These are phyloP conservation scores for Chrysina gloriosa DNA, from an alignment of 2,888 invertebrate genomes.

Conservation along the genomic window DNA sequence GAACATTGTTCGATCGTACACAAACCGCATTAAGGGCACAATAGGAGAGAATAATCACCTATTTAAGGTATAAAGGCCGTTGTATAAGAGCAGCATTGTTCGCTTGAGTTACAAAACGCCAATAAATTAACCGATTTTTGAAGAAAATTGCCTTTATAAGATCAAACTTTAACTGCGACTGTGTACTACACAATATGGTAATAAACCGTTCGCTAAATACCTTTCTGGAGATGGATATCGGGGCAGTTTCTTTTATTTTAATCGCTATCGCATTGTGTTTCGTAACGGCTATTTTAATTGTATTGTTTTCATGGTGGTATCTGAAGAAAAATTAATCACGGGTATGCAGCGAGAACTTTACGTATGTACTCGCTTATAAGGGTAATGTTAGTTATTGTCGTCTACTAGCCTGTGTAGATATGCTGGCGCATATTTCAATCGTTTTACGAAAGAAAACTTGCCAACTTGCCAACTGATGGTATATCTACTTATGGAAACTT, in stretches of 20 bases:
- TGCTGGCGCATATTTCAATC: slow-evolving; percentile 15
- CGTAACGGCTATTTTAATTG: slow-evolving; percentile 45
- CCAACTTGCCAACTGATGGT: too few relatives aligned
- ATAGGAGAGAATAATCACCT: slow-evolving; percentile 46
- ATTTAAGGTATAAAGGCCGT: slow-evolving; percentile 46
- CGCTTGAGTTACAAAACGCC: slow-evolving; percentile 44
- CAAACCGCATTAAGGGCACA: slow-evolving; percentile 24
- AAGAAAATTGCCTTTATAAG: slow-evolving; percentile 47
- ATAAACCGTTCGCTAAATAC: slow-evolving; percentile 47
- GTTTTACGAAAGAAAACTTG: too few relatives aligned
- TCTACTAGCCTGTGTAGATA: slow-evolving; percentile 3
- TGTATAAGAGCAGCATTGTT: slow-evolving; percentile 46
- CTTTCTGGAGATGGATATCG: slow-evolving; percentile 48
- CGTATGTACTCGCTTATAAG: slow-evolving; percentile 7
- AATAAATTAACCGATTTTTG: slow-evolving; percentile 50
- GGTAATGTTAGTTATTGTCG: slow-evolving; percentile 8
- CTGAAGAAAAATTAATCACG: slow-evolving; percentile 30
- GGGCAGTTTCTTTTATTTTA: slow-evolving; percentile 33
- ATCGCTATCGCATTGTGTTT: slow-evolving; percentile 45
- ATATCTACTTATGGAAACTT: too few relatives aligned
- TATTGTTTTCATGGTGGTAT: slow-evolving; percentile 42
- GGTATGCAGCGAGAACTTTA: slow-evolving; percentile 13
- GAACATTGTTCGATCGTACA: slow-evolving; percentile 44
- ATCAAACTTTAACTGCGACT: slow-evolving; percentile 46
- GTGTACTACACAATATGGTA: slow-evolving; percentile 49